These are phyloP conservation scores for Aeoliscus strigatus DNA, from an alignment of 2,797 vertebrate species.

Conservation along the genomic window DNA sequence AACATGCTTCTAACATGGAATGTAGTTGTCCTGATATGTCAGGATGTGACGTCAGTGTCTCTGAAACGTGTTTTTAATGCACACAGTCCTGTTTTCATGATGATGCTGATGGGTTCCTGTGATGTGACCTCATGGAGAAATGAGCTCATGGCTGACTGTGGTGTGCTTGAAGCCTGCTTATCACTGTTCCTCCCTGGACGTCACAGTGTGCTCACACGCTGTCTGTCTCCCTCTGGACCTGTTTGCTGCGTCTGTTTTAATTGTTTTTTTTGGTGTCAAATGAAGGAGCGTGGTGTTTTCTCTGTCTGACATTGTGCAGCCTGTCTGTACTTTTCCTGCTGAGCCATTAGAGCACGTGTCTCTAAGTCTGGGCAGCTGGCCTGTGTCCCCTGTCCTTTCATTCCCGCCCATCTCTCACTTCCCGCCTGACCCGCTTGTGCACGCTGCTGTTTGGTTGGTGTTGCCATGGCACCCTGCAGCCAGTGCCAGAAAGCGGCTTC, in stretches of 20 bases:
- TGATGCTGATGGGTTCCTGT: constrained; percentile 6
- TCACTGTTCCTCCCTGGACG: constrained; percentile 28
- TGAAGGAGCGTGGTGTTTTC: constrained; percentile 8
- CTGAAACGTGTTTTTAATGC: no score
- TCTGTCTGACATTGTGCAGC: constrained; percentile 21
- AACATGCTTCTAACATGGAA: no score
- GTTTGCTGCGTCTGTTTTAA: background rate
- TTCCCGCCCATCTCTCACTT: constrained; percentile 40
- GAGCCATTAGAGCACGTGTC: no score
- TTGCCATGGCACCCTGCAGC: constrained; percentile 73
- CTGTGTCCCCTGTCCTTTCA: constrained; percentile 32
- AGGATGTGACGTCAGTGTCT: no score
- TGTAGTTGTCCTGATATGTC: no score
- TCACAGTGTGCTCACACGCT: background rate
- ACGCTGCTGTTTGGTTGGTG: constrained; percentile 69
- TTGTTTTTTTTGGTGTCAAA: constrained; percentile 3
- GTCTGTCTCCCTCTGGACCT: no score
- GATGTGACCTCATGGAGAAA: constrained; percentile 58
- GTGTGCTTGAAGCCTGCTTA: constrained; percentile 31
- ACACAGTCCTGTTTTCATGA: no score
- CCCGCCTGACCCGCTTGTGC: constrained; percentile 58
- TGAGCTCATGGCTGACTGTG: constrained; percentile 38
- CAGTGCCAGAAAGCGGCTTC: constrained; percentile 80
- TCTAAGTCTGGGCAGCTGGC: constrained; percentile 45
- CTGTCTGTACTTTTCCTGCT: no score